Evolutionary conservation across 2,113 vertebrate genomes (phyloP), one percentile per base, ranked within the genome.

Genomic region (Embiotoca jacksoni): DNA sequence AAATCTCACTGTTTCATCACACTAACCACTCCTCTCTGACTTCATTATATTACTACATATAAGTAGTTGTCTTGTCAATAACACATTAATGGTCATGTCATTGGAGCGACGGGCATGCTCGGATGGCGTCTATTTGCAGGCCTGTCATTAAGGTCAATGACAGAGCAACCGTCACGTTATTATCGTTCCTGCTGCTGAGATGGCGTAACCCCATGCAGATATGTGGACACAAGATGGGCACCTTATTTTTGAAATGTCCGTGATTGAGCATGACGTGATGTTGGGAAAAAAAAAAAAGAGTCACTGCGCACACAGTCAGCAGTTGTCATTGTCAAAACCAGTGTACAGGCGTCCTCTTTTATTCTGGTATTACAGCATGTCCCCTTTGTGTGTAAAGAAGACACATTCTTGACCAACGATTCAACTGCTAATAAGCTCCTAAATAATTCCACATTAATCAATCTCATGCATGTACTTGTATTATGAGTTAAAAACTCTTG

Each of bases 91-190:
- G 16, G 54, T 33, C 41, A 47, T 5, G 6, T 33, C 54, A 58
- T 14, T 70, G 11, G 41, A 70, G 67, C 39, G n/a, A 56, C 23
- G 30, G 16, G 54, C 10, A 23, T 36, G 54, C 49, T 75, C 54
- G n/a, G 66, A 69, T 58, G 58, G 15, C 7, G 3, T 55, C 44
- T 78, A 67, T 88, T 84, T 66, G 59, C 47, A 49, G 55, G 33
- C 41, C 76, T 77, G 75, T 65, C 64, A 76, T 83, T 73, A 87
- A 54, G 66, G 30, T 9, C 36, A 81, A 85, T 81, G 55, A 72
- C 54, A 58, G 57, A 55, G 35, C 13, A 44, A 37, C 7, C 14
- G 32, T 50, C 65, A 57, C 73, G 3, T 79, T 59, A 77, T 68
- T 81, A 72, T 76, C 7, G 33, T 65, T 62, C 70, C 66, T 50